Base-by-base conservation (phyloP, 92 coral and sea anemone species). In the Isaurus tuberculatus region DNA sequence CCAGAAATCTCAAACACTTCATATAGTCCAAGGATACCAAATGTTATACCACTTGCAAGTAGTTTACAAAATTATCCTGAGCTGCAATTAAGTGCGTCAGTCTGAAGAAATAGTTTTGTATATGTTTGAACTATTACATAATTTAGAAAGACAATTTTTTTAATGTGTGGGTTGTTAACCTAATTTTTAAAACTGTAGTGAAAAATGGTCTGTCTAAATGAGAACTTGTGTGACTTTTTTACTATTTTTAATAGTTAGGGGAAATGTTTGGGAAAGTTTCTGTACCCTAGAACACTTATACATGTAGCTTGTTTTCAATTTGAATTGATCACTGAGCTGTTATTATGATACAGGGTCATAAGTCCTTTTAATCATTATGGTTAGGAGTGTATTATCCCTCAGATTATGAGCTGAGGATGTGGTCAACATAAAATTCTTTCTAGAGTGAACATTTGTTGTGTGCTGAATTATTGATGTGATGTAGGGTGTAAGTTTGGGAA, bases 61-160 rank as follows among this genome's bases (percentile, higher is more conserved):
- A 91, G 91, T 75, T 94, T 91, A 87, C 93, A 91, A 26, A 91
- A 84, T 61, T 72, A 84, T 30, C 95, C 98, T 37, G 95, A 94
- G 82, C 77, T 87, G 28, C 91, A 73, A 80, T 80, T 91, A n/a
- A 88, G 68, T 79, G 94, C 90, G 11, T 51, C 94, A 40, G 88
- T 84, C 71, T 91, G 58, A 84, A 20, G 69, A 28, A 36, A 37
- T 4, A 0, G 9, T 32, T 9, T 40, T 40, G 17, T 42, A 11
- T 2, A 13, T 13, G 26, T 27, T 71, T 43, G 32, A 1, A 42
- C 22, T 13, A 40, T 15, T 22, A 48, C 15, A 4, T 26, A 28
- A 27, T 14, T 16, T 11, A n/a, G 27, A 16, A 32, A 33, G 8
- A 55, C 22, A 20, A 55, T 20, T 0, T 55, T 22, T 17, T 26